Conservation (phyloP, 2,888 invertebrate genomes). For the Parnassius orleans region DNA sequence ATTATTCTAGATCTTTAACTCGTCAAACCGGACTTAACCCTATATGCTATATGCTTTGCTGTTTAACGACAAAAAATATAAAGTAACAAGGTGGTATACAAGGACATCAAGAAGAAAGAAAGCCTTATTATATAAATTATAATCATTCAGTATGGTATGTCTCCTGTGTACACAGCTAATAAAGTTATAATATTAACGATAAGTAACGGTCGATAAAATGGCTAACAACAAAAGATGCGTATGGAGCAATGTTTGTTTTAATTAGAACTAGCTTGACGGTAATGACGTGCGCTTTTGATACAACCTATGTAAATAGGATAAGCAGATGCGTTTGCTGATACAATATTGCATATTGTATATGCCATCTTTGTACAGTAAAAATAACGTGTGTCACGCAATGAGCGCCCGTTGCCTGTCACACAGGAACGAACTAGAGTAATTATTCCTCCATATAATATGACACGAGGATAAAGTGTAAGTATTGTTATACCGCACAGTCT, state of each 20-base stretch:
- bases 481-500: neutral
- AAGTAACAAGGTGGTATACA: no score
- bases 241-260: constrained; percentile 56
- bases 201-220: constrained; percentile 5
- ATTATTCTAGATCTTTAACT: no score
- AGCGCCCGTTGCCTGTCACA: constrained; percentile 34
- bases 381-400: constrained; percentile 40
- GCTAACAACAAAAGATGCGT: constrained; percentile 36
- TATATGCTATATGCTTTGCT: no score
- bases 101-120: no score
- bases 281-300: constrained; percentile 46
- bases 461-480: constrained; percentile 1
- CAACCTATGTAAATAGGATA: constrained; percentile 64
- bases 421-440: constrained; percentile 29
- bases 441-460: constrained; percentile 13
- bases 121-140: no score
- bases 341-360: constrained; percentile 33
- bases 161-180: no score
- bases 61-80: no score
- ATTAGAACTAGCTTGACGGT: constrained; percentile 39
- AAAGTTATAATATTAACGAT: no score
- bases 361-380: constrained; percentile 42
- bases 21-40: no score
- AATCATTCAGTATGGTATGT: no score
- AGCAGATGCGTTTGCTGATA: constrained; percentile 46